Base-by-base conservation (phyloP, 2,797 vertebrate species). In the Euthynnus affinis region DNA sequence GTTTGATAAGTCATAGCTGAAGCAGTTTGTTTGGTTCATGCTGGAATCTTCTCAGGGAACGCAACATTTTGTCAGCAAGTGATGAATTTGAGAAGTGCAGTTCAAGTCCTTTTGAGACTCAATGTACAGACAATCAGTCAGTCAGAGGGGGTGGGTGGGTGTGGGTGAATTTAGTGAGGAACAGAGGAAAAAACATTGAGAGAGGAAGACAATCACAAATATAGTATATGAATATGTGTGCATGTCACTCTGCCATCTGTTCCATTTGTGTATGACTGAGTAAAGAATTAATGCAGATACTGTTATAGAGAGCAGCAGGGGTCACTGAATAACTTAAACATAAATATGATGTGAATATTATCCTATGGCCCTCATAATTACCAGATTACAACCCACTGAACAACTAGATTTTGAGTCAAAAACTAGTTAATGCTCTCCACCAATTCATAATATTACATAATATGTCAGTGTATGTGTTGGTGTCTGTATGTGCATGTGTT, bases 1-100 rank as follows among this genome's bases (percentile, higher is more conserved):
- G 55, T 85, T 87, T 86, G 77, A 87, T 87, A 84, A 89, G 80
- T 89, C 82, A 78, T 59, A 17, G 29, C 71, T 34, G 29, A 62
- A 74, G 74, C 71, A 52, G 69, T 80, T 87, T 77, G 68, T 79
- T 79, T n/a, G 48, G 57, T 61, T 70, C 63, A 32, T 55, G 70
- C 20, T 52, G 66, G 67, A 67, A 22, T 82, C 68, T 82, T 85
- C 42, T 82, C 61, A n/a, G 78, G 57, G 32, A 82, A 81, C 55
- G 77, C 52, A 42, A n/a, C 80, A 67, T 72, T 72, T 69, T 81
- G 72, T 80, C 78, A 77, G 34, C 69, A 48, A 65, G 56, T 71
- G 72, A 88, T 85, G 74, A 64, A 82, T 82, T 76, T 64, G 46
- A 25, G 13, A 44, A 63, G 32, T 52, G 17, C 61, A 59, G 68